Evolutionary conservation across 1,140 invertebrate species (phyloP).

Genomic region (Drosophila repleta): DNA sequence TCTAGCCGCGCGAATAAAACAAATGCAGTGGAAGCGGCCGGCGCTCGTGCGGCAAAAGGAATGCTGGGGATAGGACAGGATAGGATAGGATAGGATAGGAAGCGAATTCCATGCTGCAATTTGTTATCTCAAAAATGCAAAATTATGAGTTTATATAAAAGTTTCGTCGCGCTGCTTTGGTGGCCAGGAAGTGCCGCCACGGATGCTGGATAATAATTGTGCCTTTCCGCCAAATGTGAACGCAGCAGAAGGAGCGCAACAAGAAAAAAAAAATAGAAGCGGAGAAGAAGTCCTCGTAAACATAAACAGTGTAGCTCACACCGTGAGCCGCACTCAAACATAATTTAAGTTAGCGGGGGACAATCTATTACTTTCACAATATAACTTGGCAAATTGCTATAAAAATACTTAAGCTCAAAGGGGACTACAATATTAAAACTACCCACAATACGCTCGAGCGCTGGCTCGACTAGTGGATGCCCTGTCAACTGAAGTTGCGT

Average conservation of each 20-base stretch:
- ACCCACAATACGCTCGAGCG: background rate
- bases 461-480: too few relatives aligned
- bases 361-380: conserved; percentile 80
- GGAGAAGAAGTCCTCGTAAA: background rate
- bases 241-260: conserved; percentile 2
- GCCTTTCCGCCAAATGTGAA: conserved; percentile 36
- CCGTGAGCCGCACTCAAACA: conserved; percentile 46
- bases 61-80: conserved; percentile 36
- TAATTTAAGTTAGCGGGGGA: conserved; percentile 72
- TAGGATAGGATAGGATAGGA: too few relatives aligned
- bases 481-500: too few relatives aligned
- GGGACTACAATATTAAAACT: conserved; percentile 10
- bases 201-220: conserved; percentile 74
- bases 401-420: conserved; percentile 60
- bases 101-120: conserved; percentile 75
- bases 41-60: conserved; percentile 5
- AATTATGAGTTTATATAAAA: conserved; percentile 81
- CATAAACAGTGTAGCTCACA: conserved; percentile 29
- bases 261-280: conserved; percentile 7
- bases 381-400: conserved; percentile 77
- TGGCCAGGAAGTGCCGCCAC: conserved; percentile 52
- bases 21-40: conserved; percentile 32
- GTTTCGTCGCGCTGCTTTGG: conserved; percentile 70
- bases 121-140: conserved; percentile 80
- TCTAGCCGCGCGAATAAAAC: conserved; percentile 50